Conservation (phyloP, 2,888 invertebrate species). For the Dolichopus griseipennis region DNA sequence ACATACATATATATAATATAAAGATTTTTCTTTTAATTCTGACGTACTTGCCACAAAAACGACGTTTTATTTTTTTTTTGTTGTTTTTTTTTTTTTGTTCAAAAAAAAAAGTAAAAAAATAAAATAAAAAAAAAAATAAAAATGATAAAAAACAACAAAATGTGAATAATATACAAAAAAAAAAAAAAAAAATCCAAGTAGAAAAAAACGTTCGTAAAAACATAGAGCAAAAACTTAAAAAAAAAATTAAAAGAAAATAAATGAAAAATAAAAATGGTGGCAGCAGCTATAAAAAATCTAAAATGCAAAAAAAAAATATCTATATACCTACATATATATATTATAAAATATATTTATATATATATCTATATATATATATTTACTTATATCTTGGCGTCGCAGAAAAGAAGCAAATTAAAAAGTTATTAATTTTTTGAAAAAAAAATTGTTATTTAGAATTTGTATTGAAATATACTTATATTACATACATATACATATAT, state of each 20-base stretch:
- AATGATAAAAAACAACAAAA: not conserved
- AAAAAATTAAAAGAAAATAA: not conserved
- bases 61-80: not conserved
- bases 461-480: too few species aligned
- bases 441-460: too few species aligned
- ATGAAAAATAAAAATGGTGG: constrained; percentile 2
- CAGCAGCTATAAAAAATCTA: not conserved
- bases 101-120: too few species aligned
- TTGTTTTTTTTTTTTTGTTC: too few species aligned
- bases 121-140: too few species aligned
- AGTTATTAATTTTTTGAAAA: too few species aligned
- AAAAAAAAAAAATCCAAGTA: not conserved
- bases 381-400: not conserved
- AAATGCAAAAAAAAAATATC: not conserved
- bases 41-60: not conserved
- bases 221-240: not conserved
- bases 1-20: too few species aligned
- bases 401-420: constrained; percentile 1
- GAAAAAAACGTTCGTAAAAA: not conserved
- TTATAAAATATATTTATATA: too few species aligned
- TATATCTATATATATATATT: too few species aligned
- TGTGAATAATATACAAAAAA: not conserved
- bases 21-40: constrained; percentile 2
- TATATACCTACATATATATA: too few species aligned
- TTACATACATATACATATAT: too few species aligned